A percentile compares a stretch with the other conserved stretches of the same genome.
phyloP scores from a whole-genome alignment of 2,797 vertebrate genomes.

The Cephalopachus bancanus region DNA sequence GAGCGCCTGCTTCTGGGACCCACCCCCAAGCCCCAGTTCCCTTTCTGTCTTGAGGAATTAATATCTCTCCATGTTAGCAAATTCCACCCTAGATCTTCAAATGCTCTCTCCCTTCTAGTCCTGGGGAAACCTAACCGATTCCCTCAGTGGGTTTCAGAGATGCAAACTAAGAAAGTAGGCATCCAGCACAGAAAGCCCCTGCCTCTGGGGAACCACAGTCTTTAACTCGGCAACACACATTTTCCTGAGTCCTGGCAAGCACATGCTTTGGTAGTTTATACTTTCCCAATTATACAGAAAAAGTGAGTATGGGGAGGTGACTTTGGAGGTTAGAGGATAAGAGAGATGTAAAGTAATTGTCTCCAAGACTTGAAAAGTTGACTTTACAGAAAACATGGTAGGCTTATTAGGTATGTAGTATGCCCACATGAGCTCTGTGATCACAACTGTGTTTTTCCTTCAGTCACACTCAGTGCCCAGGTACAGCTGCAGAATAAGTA shows the following conservation, averaged over 20 bases:
- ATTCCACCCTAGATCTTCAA: background rate
- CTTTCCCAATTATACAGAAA: background rate
- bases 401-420: background rate
- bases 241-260: background rate
- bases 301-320: background rate
- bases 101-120: background rate
- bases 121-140: background rate
- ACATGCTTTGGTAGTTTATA: background rate
- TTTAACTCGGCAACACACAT: background rate
- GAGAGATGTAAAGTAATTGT: background rate
- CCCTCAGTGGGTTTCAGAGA: slow-evolving; percentile 15
- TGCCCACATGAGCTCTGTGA: background rate
- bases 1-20: background rate
- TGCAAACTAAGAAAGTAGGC: background rate
- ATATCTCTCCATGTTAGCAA: background rate
- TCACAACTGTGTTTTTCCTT: background rate
- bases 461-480: background rate
- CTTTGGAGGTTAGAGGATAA: background rate
- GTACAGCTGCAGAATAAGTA: background rate
- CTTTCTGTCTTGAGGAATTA: background rate
- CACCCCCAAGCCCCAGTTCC: background rate
- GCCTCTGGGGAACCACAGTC: background rate
- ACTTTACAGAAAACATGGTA: background rate
- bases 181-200: background rate
- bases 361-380: background rate